phyloP scores from a whole-genome alignment of 1,140 invertebrate genomes.

The Micrasema minimum region DNA sequence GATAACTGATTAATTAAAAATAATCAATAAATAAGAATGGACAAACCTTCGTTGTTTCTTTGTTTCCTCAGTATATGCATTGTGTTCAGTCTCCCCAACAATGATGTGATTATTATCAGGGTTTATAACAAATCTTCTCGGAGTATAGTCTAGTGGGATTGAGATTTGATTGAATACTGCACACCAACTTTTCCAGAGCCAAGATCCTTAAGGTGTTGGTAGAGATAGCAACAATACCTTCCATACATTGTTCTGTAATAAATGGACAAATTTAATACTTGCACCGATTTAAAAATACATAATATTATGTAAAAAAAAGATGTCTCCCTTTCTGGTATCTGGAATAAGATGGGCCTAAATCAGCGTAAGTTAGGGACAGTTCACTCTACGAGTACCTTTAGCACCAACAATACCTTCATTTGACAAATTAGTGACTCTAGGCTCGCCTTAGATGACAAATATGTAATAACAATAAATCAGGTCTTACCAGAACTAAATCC shows the following conservation, averaged over 20 bases:
- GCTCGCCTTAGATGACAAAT: conserved; percentile 38
- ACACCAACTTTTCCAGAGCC: conserved; percentile 96
- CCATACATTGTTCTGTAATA: conserved; percentile 92
- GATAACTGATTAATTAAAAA: not conserved
- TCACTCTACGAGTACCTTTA: conserved; percentile 49
- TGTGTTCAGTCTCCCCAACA: conserved; percentile 97
- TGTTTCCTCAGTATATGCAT: conserved; percentile 97
- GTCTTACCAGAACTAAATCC: conserved; percentile 87
- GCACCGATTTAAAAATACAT: not conserved
- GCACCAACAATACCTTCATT: conserved; percentile 45
- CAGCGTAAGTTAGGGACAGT: conserved; percentile 38
- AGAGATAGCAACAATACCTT: conserved; percentile 99
- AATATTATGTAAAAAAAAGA: not conserved
- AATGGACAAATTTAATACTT: conserved; percentile 40
- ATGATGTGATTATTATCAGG: conserved; percentile 92
- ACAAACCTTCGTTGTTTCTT: conserved; percentile 86
- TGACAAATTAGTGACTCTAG: conserved; percentile 51
- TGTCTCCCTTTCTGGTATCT: conserved; percentile 46
- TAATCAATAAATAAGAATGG: conserved; percentile 24
- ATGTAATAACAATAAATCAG: not conserved
- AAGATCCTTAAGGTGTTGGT: conserved; percentile 97
- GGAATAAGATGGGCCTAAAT: conserved; percentile 34
- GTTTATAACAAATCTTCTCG: conserved; percentile 94
- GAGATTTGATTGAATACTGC: conserved; percentile 98
- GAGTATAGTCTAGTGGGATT: conserved; percentile 94